Base-by-base conservation (phyloP, 35 echinoderm and acorn worm species). In the Hemicentrotus pulcherrimus region DNA sequence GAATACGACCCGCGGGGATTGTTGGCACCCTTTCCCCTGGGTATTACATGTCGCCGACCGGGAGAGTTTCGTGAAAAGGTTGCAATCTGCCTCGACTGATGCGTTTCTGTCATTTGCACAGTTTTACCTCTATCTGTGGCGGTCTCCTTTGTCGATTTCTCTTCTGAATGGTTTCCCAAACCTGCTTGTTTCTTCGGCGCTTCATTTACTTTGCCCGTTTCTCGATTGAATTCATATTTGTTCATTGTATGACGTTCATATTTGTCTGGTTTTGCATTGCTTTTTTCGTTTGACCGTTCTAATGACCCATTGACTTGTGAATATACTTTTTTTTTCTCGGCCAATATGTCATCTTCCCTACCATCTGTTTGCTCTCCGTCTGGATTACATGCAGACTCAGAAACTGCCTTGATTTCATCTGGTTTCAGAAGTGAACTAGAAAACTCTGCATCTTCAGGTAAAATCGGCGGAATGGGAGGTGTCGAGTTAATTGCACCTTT, bases 31-130 rank as follows among this genome's bases (percentile, higher is more conserved):
- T 90, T 90, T 31, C 45, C 24, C 10, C 46, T 90, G 31, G 32
- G 88, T 78, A 90, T 45, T 2, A 90, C 88, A 16, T 90, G 31
- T 28, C 32, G 32, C 46, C 88, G 12, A 18, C 88, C 31, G 18
- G 88, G 88, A 47, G 88, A 90, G 32, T 16, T 33, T 15, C 88
- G 88, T 35, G 88, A 90, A 90, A 90, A 90, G 6, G 88, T 28
- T 78, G 88, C 32, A 47, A 90, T 41, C 46, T 90, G 31, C 32
- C 33, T 33, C 31, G 88, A 16, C 32, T 28, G 32, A 12, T 90
- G 65, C 28, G 19, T 6, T 18, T 78, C 65, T 8, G 19, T n/a
- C 65, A 28, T 78, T 78, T 78, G 65, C 5, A 78, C 28, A n/a
- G 22, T 28, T 78, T 18, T 4, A 8, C 19, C 19, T 78, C 65